These are phyloP conservation scores for Pachypanchax playfairii DNA, from an alignment of 2,113 vertebrate species.

Conservation along the genomic window DNA sequence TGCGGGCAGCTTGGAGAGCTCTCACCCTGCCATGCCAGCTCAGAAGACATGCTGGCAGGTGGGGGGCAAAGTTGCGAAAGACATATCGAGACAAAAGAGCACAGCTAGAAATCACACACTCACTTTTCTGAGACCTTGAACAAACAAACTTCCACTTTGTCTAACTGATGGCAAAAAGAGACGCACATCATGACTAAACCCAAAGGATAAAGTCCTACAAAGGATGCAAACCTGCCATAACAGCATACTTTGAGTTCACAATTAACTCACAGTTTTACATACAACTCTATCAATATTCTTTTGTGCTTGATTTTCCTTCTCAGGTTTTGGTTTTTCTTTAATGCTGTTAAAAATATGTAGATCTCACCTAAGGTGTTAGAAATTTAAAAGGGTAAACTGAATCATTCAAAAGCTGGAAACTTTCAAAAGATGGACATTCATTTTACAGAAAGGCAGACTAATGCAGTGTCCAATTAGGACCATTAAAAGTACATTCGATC, in stretches of 20 bases:
- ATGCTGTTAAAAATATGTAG: not conserved
- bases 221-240: too few species aligned
- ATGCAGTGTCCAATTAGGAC: constrained; percentile 59
- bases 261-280: too few species aligned
- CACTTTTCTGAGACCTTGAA: constrained; percentile 65
- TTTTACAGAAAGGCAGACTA: constrained; percentile 49
- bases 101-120: constrained; percentile 41
- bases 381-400: not conserved
- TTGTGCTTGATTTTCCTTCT: not conserved
- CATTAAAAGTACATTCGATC: constrained; percentile 72
- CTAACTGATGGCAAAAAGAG: constrained; percentile 41
- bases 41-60: constrained; percentile 61
- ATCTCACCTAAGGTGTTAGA: constrained; percentile 1
- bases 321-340: not conserved
- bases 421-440: not conserved
- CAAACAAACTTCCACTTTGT: constrained; percentile 66
- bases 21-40: constrained; percentile 70
- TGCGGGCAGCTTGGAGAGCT: constrained; percentile 75
- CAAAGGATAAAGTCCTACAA: not conserved
- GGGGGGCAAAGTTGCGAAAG: constrained; percentile 53
- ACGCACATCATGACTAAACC: constrained; percentile 35
- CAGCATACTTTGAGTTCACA: too few species aligned
- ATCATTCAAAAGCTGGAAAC: not conserved
- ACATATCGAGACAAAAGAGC: constrained; percentile 59
- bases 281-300: too few species aligned